Conservation (phyloP, 1,140 invertebrate genomes). For the Pseudobourletiella spinata region DNA sequence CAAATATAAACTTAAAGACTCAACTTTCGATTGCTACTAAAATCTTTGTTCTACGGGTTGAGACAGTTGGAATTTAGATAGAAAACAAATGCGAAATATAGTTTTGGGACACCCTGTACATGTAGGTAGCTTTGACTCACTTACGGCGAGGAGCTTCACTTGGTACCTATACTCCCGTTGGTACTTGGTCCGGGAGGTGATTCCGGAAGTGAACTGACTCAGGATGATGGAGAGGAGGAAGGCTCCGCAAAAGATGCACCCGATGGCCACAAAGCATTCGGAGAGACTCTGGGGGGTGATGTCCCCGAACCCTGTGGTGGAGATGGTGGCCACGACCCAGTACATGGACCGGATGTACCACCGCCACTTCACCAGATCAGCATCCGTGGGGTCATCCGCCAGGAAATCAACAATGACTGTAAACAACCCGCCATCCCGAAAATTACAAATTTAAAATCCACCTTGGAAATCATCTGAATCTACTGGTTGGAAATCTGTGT, state of each 20-base stretch:
- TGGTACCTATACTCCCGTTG: constrained; percentile 22
- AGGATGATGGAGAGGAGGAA: constrained; percentile 23
- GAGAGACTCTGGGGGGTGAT: constrained; percentile 8
- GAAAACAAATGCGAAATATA: no score
- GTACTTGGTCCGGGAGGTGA: constrained; percentile 4
- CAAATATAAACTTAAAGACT: no score
- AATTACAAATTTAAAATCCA: no score
- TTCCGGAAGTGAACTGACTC: constrained; percentile 17
- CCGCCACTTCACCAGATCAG: background rate
- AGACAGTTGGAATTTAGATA: no score
- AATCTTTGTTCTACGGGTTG: no score
- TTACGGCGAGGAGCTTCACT: constrained; percentile 20
- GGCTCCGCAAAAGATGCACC: constrained; percentile 17
- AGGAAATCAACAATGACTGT: no score
- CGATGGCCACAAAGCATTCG: constrained; percentile 12
- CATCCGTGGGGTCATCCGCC: background rate
- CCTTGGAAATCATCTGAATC: no score
- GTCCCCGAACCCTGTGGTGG: constrained; percentile 27
- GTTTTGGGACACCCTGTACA: no score
- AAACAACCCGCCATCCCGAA: no score
- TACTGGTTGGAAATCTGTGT: no score
- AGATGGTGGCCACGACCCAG: constrained; percentile 17
- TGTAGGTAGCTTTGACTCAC: no score
- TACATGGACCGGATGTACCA: constrained; percentile 26
- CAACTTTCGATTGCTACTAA: no score